Evolutionary conservation across 2,888 invertebrate genomes (phyloP).

Genomic region (Eupithecia subumbrata): DNA sequence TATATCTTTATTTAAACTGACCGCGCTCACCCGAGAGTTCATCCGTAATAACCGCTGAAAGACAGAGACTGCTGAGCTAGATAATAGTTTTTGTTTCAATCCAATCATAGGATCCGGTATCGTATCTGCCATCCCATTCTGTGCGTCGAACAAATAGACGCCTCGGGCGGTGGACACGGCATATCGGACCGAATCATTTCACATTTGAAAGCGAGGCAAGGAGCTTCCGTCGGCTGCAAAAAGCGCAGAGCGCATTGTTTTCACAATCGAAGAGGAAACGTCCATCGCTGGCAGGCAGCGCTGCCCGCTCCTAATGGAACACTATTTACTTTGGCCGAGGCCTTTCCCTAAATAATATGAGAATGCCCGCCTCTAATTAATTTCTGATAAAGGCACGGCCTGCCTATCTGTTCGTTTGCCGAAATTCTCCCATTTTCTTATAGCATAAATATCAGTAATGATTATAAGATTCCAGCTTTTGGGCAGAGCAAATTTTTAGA

Average conservation of each 20-base stretch:
- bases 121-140: conserved; percentile 56
- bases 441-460: conserved; percentile 4
- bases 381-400: conserved; percentile 40
- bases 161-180: conserved; percentile 53
- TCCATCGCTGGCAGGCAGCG: conserved; percentile 61
- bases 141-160: conserved; percentile 52
- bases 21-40: conserved; percentile 29
- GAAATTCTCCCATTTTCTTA: conserved; percentile 18
- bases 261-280: conserved; percentile 65
- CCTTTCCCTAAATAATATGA: conserved; percentile 60
- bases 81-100: conserved; percentile 42
- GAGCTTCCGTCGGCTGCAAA: conserved; percentile 67
- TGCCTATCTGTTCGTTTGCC: conserved; percentile 27
- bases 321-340: conserved; percentile 67
- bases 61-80: background rate
- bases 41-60: conserved; percentile 33
- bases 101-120: conserved; percentile 38
- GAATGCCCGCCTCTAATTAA: conserved; percentile 46
- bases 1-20: conserved; percentile 41
- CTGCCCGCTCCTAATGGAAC: conserved; percentile 68
- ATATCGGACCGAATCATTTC: conserved; percentile 69
- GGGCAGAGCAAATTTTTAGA: background rate
- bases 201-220: conserved; percentile 66
- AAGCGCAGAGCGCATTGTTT: conserved; percentile 77
- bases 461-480: background rate